A percentile compares a stretch with the other conserved stretches of the same genome.
phyloP scores from a whole-genome alignment of 1,140 invertebrate species.

The Penaeus japonicus region DNA sequence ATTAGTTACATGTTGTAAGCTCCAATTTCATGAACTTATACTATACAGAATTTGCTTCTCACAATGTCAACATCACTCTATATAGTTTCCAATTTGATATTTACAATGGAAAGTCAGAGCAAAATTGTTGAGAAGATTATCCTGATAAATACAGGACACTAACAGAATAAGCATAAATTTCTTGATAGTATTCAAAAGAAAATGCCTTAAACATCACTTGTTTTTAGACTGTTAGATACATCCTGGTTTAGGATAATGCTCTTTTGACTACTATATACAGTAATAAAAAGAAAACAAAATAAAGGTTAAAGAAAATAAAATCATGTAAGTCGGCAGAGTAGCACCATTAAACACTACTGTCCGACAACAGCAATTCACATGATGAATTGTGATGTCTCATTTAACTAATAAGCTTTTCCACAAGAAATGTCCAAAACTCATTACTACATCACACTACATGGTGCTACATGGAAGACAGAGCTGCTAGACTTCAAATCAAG shows the following conservation, averaged over 20 bases:
- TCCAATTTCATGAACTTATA: background rate
- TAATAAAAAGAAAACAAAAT: background rate
- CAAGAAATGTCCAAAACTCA: conserved; percentile 25
- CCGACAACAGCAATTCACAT: conserved; percentile 54
- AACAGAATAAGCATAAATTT: background rate
- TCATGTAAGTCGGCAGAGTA: conserved; percentile 26
- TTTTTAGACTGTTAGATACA: background rate
- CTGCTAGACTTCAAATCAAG: background rate
- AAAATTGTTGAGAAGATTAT: background rate
- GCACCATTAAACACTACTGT: conserved; percentile 41
- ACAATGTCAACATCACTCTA: too few species aligned
- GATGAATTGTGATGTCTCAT: conserved; percentile 51
- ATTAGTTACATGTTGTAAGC: background rate
- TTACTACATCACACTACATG: conserved; percentile 51
- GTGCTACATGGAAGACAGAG: conserved; percentile 47
- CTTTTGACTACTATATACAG: background rate
- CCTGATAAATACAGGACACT: background rate
- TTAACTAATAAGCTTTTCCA: conserved; percentile 34
- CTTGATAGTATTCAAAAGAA: background rate
- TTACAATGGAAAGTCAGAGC: background rate
- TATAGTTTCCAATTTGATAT: too few species aligned
- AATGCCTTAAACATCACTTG: background rate
- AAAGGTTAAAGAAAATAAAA: background rate
- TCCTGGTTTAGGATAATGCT: background rate
- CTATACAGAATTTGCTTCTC: background rate